Percentiles rank a stretch among this genome's conserved stretches.
Conservation (phyloP, 2,797 vertebrate species). For the Chelidonichthys spinosus region DNA sequence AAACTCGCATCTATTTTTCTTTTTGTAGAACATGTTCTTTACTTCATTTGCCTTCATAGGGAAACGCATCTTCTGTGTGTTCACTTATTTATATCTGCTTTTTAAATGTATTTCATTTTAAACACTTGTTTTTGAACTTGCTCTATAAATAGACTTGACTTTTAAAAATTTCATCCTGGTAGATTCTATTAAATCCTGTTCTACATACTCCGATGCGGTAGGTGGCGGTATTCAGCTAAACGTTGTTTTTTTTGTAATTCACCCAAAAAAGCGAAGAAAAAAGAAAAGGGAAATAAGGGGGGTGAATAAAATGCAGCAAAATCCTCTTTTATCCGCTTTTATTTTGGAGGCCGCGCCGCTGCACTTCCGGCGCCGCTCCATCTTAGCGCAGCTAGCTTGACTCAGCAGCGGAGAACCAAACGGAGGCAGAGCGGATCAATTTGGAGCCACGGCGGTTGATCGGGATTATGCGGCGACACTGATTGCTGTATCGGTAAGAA, state of each 20-base stretch:
- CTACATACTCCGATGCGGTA: background rate
- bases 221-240: background rate
- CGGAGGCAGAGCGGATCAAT: conserved; percentile 75
- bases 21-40: too few relatives aligned
- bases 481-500: conserved; percentile 69
- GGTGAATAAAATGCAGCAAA: background rate
- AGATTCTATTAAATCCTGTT: background rate
- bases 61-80: too few relatives aligned
- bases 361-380: conserved; percentile 33
- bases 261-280: background rate
- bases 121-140: too few relatives aligned
- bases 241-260: background rate
- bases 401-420: conserved; percentile 41
- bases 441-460: conserved; percentile 65
- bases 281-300: background rate
- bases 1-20: too few relatives aligned
- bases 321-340: conserved; percentile 1
- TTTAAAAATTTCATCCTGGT: too few relatives aligned
- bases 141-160: too few relatives aligned
- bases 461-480: conserved; percentile 69
- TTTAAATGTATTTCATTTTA: too few relatives aligned
- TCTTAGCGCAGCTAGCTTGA: conserved; percentile 56
- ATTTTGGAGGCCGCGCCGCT: conserved; percentile 36
- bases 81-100: background rate
- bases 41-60: too few relatives aligned